A percentile compares a stretch with the other conserved stretches of the same genome.
These are phyloP conservation scores for Cephus rjabovi DNA, from an alignment of 2,888 invertebrate species.

Conservation along the genomic window DNA sequence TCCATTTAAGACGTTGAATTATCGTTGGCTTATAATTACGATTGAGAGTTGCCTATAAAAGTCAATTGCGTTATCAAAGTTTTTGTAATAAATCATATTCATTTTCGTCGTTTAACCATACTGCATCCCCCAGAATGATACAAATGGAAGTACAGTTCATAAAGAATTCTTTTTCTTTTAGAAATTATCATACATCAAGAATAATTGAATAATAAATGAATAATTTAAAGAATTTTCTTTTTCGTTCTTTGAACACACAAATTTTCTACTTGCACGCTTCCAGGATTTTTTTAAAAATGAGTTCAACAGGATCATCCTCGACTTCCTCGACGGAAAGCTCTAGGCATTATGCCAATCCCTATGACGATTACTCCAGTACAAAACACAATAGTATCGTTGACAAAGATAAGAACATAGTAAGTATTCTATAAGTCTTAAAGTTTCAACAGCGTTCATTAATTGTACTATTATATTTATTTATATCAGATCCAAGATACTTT, in stretches of 20 bases:
- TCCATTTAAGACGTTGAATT: not conserved
- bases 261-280: not conserved
- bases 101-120: not conserved
- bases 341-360: conserved; percentile 41
- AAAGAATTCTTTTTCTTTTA: not conserved
- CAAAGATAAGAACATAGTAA: conserved; percentile 30
- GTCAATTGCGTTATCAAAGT: not conserved
- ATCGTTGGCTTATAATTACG: not conserved
- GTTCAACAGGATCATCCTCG: not conserved
- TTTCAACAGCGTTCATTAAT: not conserved
- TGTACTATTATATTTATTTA: conserved; percentile 35
- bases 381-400: conserved; percentile 23
- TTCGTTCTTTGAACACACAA: not conserved
- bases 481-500: conserved; percentile 69
- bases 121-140: not conserved
- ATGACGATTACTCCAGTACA: conserved; percentile 32
- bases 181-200: too few species aligned
- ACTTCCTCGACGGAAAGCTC: conserved; percentile 23
- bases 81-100: not conserved
- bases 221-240: not conserved
- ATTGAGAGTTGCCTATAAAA: not conserved
- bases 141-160: not conserved
- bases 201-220: too few species aligned
- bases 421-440: not conserved
- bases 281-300: not conserved